phyloP scores from a whole-genome alignment of 2,888 invertebrate genomes.

The Romanomermis culicivorax region DNA sequence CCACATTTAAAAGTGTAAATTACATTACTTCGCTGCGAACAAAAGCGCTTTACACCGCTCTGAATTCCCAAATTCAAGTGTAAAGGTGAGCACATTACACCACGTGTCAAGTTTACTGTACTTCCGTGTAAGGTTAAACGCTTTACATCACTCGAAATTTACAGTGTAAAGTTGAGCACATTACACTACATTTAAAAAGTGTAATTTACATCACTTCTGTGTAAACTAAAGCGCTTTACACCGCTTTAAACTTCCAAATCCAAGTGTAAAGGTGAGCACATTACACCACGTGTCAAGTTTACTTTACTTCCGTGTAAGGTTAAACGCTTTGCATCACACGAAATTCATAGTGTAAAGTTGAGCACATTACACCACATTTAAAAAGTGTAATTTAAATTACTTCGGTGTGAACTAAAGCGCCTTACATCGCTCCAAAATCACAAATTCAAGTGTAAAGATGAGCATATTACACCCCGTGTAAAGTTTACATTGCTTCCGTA shows the following conservation, averaged over 20 bases:
- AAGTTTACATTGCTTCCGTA: not conserved
- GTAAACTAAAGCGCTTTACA: conserved; percentile 66
- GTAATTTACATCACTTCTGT: no score
- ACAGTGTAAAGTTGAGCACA: no score
- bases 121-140: not conserved
- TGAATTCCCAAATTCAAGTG: conserved; percentile 89
- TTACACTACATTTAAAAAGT: no score
- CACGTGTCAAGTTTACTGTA: not conserved
- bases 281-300: not conserved
- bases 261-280: conserved; percentile 63
- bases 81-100: conserved; percentile 43
- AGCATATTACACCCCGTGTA: conserved; percentile 19
- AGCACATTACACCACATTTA: no score
- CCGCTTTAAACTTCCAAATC: conserved; percentile 75
- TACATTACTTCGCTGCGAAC: no score
- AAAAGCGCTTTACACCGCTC: conserved; percentile 65
- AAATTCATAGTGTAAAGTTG: no score
- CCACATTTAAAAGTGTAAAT: no score
- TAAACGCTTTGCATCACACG: not conserved
- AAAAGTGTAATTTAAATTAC: no score
- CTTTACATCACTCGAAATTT: no score
- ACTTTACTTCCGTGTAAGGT: not conserved
- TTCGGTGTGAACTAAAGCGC: no score
- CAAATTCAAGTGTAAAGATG: conserved; percentile 88
- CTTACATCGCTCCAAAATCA: conserved; percentile 70